Evolutionary conservation across 2,888 invertebrate genomes (phyloP).

Genomic region (Caenorhabditis japonica): DNA sequence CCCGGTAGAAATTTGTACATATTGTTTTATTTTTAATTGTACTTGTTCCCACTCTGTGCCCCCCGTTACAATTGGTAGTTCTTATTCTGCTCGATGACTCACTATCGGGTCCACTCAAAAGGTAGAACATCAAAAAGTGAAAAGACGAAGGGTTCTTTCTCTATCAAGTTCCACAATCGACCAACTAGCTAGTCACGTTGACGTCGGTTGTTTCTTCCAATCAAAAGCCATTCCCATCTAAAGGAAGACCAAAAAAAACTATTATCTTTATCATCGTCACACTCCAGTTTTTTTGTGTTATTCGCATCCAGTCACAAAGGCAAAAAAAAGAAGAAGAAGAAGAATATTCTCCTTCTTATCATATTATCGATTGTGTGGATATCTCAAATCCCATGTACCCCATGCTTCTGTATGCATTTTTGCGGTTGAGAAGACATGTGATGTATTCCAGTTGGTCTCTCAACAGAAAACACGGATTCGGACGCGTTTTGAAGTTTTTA

Average conservation of each 20-base stretch:
- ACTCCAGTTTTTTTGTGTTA: slow-evolving; percentile 47
- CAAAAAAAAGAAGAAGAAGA: slow-evolving; percentile 8
- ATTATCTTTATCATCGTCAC: slow-evolving; percentile 28
- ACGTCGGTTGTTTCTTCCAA: slow-evolving; percentile 30
- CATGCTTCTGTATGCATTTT: slow-evolving; percentile 10
- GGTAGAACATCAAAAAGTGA: slow-evolving; percentile 31
- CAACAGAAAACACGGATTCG: slow-evolving; percentile 11
- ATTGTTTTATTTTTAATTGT: not conserved
- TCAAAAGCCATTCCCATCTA: slow-evolving; percentile 28
- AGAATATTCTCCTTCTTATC: slow-evolving; percentile 39
- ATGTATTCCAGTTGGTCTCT: slow-evolving; percentile 29
- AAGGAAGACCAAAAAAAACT: slow-evolving; percentile 31
- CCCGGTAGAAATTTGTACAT: not conserved
- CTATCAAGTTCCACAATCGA: slow-evolving; percentile 18
- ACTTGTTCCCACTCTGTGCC: no score
- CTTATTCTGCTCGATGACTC: slow-evolving; percentile 26
- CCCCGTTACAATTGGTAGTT: slow-evolving; percentile 15
- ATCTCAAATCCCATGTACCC: not conserved
- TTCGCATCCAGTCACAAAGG: no score
- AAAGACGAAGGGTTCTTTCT: slow-evolving; percentile 13
- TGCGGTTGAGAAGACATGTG: no score
- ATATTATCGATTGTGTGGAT: slow-evolving; percentile 35
- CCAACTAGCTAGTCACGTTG: slow-evolving; percentile 29
- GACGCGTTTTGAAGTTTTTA: slow-evolving; percentile 35
- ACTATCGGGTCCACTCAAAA: slow-evolving; percentile 28